Evolutionary conservation across 2,797 vertebrate genomes (phyloP), one percentile per base, ranked within the genome.

Genomic region (Spea hammondii): DNA sequence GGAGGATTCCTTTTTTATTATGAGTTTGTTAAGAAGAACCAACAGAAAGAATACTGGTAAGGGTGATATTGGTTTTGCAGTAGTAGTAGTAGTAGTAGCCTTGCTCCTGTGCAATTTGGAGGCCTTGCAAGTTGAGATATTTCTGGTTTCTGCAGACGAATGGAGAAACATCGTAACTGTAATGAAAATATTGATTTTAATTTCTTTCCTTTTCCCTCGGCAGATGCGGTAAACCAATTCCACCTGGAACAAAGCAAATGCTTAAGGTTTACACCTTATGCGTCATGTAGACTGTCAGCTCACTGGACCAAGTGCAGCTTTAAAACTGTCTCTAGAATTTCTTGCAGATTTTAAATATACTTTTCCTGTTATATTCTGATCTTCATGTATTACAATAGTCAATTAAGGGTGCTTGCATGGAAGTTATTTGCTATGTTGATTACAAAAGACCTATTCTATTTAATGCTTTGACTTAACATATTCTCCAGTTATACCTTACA

Each of bases 121-220:
- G 45, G 12, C 54, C 51, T 32, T 11, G 17, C 11, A 57, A 57
- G 54, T 45, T 6, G 44, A 72, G 13, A n/a, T 13, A 12, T 5
- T 72, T 17, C 17, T 72, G 11, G 53, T n/a, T 72, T 59, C 3
- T 44, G n/a, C 79, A 72, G 76, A 75, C 84, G 78, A 77, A 83
- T 17, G 59, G 76, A 84, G 79, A 69, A 76, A 51, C 17, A 53
- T 84, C 90, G 87, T 87, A 90, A 91, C 91, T 87, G 88, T 94
- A 94, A 95, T 94, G 89, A 95, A 93, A 90, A 90, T 93, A 94
- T 94, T 94, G 93, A 94, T 94, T 94, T 94, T 92, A 94, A 94
- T 93, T 93, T 89, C 89, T 89, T 91, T 81, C 78, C 87, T 89
- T 89, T 85, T 83, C 85, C 88, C 70, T 75, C 83, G 84, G 83